Evolutionary conservation across 1,140 invertebrate species (phyloP), one percentile per base, ranked within the genome.

Genomic region (Agrypnia vestita): DNA sequence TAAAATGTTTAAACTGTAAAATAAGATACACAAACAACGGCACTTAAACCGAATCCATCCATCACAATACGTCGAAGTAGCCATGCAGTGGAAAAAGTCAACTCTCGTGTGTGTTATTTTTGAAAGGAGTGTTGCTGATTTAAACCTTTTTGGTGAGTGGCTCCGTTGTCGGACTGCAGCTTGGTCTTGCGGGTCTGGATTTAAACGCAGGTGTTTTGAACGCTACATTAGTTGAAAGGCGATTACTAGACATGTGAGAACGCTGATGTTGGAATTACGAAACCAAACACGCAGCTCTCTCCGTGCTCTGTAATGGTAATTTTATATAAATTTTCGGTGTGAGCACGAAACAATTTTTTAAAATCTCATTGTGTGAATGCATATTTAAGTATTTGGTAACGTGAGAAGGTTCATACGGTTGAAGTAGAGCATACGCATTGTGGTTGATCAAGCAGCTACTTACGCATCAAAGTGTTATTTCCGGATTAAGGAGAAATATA

Each of bases 1-100:
- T 75, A 76, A 82, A 71, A 59, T 82, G 64, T 82, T 79, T 76
- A 46, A n/a, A 61, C 53, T 72, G 43, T 49, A 76, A 76, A 67
- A 64, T 56, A 43, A 61, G 67, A 72, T 76, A 69, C 62, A 59
- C 67, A 76, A 78, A 78, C 67, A 76, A 59, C 53, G 21, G 43
- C 73, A 47, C 51, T 47, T 71, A 51, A 71, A 71, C 44, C 43
- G 7, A 67, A 59, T 59, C 8, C 0, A 62, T 43, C 4, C 25
- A 10, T 25, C 35, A 35, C 1, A 43, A 64, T 43, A 43, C 8
- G 25, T 10, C 13, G 19, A 11, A 11, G n/a, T n/a, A n/a, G 13
- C 19, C 17, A 64, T 35, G 4, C 61, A 43, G 25, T 4, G n/a
- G 35, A 64, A 64, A 64, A 64, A 10, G 6, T 21, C 19, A 62